Evolutionary conservation across 1,140 invertebrate genomes (phyloP), one percentile per base, ranked within the genome.

Genomic region (Micrasema minimum): DNA sequence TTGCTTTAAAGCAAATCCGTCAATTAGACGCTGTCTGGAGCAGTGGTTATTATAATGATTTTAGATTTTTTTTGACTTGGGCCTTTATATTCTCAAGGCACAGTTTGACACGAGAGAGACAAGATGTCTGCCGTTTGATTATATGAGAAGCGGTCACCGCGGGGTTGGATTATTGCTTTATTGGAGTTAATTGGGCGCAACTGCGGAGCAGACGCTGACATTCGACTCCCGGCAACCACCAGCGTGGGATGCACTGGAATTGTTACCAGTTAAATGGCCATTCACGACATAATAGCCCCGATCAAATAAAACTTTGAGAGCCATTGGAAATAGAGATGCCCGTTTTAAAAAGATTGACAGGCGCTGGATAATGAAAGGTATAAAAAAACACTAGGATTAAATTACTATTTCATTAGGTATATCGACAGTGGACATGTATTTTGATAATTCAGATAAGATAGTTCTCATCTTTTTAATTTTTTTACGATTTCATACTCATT

Each of bases 181-280:
- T 75, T 75, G 59, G 66, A 71, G 65, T 71, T 71, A 75, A 75
- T 75, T 75, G 72, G 35, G 38, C 20, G 38, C 62, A 61, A 73
- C 67, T 38, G 50, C 66, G 23, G 61, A 62, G 59, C 46, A 61
- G 68, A 48, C 64, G 48, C 48, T 57, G 72, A 66, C 66, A 69
- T 75, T 71, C 57, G 66, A 69, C 38, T 31, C 26, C 23, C n/a
- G 51, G n/a, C 48, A 3, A 10, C 16, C 16, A 22, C 22, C 22
- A 10, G 51, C 51, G 51, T 55, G 51, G 51, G 51, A 55, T 31
- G 6, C 51, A 35, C 3, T 3, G 46, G 46, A 50, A 50, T 50
- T 50, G 16, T 11, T n/a, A n/a, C n/a, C 2, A 22, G 18, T 50
- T 18, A 16, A 50, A 20, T 22, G 14, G 46, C 2, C 11, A 45